These are phyloP conservation scores for Axis porcinus DNA, from an alignment of 2,113 vertebrate genomes.

Conservation along the genomic window DNA sequence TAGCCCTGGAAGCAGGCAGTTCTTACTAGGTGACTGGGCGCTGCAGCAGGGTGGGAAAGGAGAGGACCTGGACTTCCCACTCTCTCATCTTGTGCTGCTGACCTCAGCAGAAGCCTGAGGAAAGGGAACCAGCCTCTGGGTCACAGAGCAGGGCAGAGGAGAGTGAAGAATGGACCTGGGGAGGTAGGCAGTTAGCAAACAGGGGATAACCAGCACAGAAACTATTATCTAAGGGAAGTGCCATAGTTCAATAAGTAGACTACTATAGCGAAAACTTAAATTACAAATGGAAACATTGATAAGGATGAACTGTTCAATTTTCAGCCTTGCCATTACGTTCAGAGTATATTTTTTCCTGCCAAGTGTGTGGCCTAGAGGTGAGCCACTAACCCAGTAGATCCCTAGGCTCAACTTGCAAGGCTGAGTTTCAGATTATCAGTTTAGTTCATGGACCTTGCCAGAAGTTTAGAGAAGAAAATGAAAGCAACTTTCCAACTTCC, in stretches of 20 bases:
- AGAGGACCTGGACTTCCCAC: neutral
- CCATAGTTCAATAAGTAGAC: neutral
- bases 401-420: neutral
- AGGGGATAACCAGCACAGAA: neutral
- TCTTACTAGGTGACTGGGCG: too few species aligned
- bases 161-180: fast-evolving
- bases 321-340: neutral
- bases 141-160: neutral
- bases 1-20: neutral
- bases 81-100: neutral
- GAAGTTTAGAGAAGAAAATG: neutral
- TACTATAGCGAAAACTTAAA: neutral
- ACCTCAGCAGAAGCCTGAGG: neutral
- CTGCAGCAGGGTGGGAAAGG: fast-evolving
- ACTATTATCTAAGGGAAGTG: neutral
- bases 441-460: neutral
- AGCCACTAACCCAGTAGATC: neutral
- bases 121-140: neutral
- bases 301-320: neutral
- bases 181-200: fast-evolving
- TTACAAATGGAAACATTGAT: neutral
- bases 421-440: neutral
- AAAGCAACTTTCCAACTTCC: neutral
- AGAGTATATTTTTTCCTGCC: neutral
- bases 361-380: neutral